Evolutionary conservation across 2,888 invertebrate genomes (phyloP), one percentile per base, ranked within the genome.

Genomic region (Orthosia cruda): DNA sequence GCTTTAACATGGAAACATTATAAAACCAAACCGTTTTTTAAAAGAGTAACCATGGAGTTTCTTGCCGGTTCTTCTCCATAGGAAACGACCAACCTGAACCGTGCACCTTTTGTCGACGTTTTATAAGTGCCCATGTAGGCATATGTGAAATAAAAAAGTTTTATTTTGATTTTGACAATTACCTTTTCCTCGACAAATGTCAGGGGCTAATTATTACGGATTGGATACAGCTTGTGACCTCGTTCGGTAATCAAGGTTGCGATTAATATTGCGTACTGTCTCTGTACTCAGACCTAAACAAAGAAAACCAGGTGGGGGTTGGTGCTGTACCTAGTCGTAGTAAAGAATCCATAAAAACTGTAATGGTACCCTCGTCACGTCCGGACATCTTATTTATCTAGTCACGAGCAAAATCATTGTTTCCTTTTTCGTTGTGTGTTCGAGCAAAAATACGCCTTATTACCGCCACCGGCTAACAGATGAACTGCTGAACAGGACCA

Each of bases 311-410:
- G 94, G 93, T 94, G 93, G 91, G 91, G 76, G 85, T 89, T 89
- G 88, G 87, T 81, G 89, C 88, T 89, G 87, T 88, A 89, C 89
- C 89, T 90, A 91, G 92, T 94, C 92, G n/a, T n/a, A n/a, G n/a
- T n/a, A 95, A 94, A 94, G 94, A 94, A 94, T 94, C 95, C 91
- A 93, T 95, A 95, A 96, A 95, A 95, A 95, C 93, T 93, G 93
- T 94, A 94, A 94, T 94, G 92, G 91, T 91, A 96, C 96, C 96
- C 96, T 95, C 93, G 94, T 96, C 96, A 96, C 94, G 94, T 93
- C 88, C 92, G 92, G 94, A 95, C 95, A 93, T 95, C 94, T 95
- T 96, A 96, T 96, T 96, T 96, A 95, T 96, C 95, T 96, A 95
- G 95, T 94, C 95, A 94, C 93, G 92, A 92, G 92, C 93, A 94